phyloP scores from a whole-genome alignment of 53 echinoderm and acorn worm species.

The Echinometra lucunter region DNA sequence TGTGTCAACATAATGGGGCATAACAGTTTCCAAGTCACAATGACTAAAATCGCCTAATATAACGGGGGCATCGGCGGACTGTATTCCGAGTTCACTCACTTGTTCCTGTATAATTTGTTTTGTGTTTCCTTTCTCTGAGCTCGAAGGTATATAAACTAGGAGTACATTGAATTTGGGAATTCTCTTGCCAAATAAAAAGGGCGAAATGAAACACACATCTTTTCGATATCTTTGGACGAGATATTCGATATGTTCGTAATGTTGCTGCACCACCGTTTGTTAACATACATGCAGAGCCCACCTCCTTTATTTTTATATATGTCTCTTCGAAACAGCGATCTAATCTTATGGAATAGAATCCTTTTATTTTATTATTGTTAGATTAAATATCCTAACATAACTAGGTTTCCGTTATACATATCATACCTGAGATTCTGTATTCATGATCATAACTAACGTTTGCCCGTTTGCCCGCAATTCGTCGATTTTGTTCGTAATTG shows the following conservation, averaged over 20 bases:
- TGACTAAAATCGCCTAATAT: slow-evolving; percentile 10
- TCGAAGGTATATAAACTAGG: neutral
- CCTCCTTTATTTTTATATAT: neutral
- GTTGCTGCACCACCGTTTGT: neutral
- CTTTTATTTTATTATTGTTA: neutral
- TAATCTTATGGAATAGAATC: neutral
- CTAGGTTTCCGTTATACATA: neutral
- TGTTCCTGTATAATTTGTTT: slow-evolving; percentile 8
- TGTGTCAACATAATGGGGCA: neutral
- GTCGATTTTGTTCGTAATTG: neutral
- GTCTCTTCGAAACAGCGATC: neutral
- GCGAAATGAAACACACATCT: slow-evolving; percentile 3
- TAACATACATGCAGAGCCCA: slow-evolving; percentile 1
- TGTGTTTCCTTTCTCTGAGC: neutral
- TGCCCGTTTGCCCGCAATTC: slow-evolving; percentile 1
- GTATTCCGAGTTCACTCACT: neutral
- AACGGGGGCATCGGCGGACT: neutral
- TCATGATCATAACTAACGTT: slow-evolving; percentile 3
- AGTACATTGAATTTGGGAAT: neutral
- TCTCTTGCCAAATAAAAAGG: neutral
- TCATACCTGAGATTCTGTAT: neutral
- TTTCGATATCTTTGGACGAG: slow-evolving; percentile 13
- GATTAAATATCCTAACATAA: neutral
- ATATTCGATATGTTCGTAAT: neutral
- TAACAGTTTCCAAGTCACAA: neutral